Evolutionary conservation across 2,888 invertebrate species (phyloP), one percentile per base, ranked within the genome.

Genomic region (Junonia oenone): DNA sequence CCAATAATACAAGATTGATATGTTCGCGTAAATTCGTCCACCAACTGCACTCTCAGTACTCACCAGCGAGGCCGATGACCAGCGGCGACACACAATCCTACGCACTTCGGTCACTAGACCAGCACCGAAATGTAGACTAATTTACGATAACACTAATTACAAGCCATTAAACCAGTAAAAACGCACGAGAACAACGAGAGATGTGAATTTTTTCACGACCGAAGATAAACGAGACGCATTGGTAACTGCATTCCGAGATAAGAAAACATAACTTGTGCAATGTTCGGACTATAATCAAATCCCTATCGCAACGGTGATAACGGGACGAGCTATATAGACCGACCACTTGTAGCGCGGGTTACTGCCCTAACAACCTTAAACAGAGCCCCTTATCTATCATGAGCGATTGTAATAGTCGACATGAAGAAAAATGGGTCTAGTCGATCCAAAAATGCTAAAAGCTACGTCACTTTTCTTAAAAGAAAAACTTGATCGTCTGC

Each of bases 11-110:
- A 75, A 71, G 76, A 66, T 76, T 72, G 75, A 89, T 88, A 89
- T 89, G 88, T 85, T 87, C 88, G 89, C 88, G 83, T 75, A 82
- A 77, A 45, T 75, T 81, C 82, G 79, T 76, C 79, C 83, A 78
- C 73, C 87, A 88, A 86, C 89, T 83, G 89, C 86, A 87, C 85
- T 88, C 83, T 85, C 88, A 81, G 86, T 88, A 86, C 87, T 83
- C 69, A 85, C 82, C 84, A 78, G 72, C 72, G 72, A 83, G 88
- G 89, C 81, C 89, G 88, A 82, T 88, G 89, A 90, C 89, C 89
- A 88, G 71, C 56, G 68, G 70, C 73, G 75, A 76, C 79, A 74
- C 73, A 68, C 71, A 60, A 68, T 63, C 70, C 63, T 63, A 68
- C 67, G 71, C 66, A 64, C 65, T 68, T 67, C 74, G 72, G 70